A percentile compares a stretch with the other conserved stretches of the same genome.
Conservation (phyloP, 2,113 vertebrate genomes). For the Gymnobelideus leadbeateri region DNA sequence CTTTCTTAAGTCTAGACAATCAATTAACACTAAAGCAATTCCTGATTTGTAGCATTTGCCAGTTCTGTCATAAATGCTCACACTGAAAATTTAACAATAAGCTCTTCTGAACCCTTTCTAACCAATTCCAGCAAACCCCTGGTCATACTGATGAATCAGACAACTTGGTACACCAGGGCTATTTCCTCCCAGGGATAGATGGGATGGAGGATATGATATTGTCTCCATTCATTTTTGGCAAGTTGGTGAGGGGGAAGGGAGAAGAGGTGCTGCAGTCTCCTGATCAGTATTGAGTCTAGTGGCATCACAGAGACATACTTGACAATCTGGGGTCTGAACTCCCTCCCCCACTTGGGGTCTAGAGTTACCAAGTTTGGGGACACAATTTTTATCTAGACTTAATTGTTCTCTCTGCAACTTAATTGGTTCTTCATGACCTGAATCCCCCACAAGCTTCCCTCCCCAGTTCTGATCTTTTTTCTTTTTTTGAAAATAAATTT, state of each 20-base stretch:
- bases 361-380: neutral
- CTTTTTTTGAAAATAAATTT: neutral
- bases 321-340: no score
- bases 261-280: rapidly evolving
- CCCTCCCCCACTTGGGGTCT: neutral
- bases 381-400: neutral
- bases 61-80: neutral
- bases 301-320: neutral
- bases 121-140: neutral
- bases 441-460: neutral
- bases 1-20: neutral
- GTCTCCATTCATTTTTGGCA: neutral
- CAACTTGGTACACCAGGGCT: neutral
- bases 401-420: neutral
- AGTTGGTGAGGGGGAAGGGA: neutral
- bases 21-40: neutral
- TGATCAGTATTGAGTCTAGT: neutral
- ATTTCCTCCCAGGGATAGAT: neutral
- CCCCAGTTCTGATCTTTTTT: neutral
- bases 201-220: neutral
- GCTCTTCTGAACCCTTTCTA: neutral
- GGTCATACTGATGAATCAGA: neutral
- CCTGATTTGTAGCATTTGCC: neutral
- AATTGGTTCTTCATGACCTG: no score
- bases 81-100: neutral